phyloP scores from a whole-genome alignment of 2,888 invertebrate genomes.

The Patella caerulea region DNA sequence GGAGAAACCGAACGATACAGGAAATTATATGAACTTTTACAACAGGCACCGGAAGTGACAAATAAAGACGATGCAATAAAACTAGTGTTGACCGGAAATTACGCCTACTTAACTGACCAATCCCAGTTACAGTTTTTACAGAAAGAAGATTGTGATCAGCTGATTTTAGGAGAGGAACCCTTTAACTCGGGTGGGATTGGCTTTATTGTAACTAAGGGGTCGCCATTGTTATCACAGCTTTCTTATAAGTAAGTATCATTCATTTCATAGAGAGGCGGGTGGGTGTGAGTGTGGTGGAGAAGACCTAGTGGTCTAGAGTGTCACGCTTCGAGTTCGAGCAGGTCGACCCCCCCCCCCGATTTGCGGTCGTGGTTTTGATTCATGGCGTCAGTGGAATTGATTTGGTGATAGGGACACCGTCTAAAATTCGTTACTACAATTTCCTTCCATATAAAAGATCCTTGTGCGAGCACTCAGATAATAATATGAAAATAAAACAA shows the following conservation, averaged over 20 bases:
- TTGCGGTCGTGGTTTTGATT: no score
- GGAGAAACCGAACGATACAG: conserved; percentile 24
- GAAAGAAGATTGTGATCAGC: conserved; percentile 24
- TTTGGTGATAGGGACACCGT: no score
- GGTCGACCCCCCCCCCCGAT: no score
- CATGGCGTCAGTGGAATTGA: no score
- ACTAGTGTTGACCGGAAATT: conserved; percentile 27
- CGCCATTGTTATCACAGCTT: conserved; percentile 23
- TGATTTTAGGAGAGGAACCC: conserved; percentile 24
- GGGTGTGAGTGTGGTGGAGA: no score
- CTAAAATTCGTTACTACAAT: no score
- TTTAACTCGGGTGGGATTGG: conserved; percentile 31
- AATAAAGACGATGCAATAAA: conserved; percentile 24
- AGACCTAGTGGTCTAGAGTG: no score
- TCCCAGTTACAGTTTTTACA: conserved; percentile 30
- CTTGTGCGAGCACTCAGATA: no score
- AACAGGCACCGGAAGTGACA: conserved; percentile 22
- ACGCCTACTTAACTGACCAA: conserved; percentile 31
- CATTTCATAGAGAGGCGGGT: background rate
- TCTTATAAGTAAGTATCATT: conserved; percentile 26
- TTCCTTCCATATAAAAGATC: no score
- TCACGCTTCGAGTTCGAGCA: no score
- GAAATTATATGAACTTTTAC: conserved; percentile 25
- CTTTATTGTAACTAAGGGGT: conserved; percentile 29
- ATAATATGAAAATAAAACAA: no score